These are phyloP conservation scores for Cichlasoma orientale DNA, from an alignment of 2,797 vertebrate genomes.

Conservation along the genomic window DNA sequence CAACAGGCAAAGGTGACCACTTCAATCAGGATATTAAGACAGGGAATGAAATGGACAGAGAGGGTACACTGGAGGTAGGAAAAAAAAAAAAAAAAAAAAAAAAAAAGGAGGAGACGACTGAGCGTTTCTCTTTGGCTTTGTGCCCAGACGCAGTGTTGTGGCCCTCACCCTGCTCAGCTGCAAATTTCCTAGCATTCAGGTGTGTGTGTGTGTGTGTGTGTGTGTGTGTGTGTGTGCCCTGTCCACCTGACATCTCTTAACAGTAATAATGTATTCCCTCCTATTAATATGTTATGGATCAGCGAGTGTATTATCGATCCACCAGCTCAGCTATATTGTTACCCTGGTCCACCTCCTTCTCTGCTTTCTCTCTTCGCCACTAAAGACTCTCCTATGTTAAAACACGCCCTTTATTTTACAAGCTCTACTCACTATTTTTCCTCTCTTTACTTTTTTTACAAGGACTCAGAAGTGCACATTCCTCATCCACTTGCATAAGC, in stretches of 20 bases:
- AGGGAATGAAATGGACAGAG: constrained; percentile 65
- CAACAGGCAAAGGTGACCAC: constrained; percentile 70
- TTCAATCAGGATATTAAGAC: constrained; percentile 78
- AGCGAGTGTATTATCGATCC: constrained; percentile 66
- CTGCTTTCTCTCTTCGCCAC: constrained; percentile 11
- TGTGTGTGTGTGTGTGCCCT: background rate
- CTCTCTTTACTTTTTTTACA: background rate
- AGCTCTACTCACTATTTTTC: background rate
- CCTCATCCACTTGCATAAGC: background rate
- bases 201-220: background rate
- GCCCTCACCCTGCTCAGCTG: constrained; percentile 61
- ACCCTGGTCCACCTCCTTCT: constrained; percentile 1
- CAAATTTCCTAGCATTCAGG: constrained; percentile 44
- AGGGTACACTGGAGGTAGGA: constrained; percentile 12
- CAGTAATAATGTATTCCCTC: constrained; percentile 76
- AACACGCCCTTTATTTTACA: background rate
- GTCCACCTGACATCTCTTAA: constrained; percentile 69
- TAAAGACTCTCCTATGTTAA: background rate
- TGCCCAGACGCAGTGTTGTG: constrained; percentile 60
- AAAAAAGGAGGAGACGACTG: background rate
- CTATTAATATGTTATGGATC: constrained; percentile 75
- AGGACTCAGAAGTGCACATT: background rate
- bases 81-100: background rate
- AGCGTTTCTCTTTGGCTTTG: constrained; percentile 48
- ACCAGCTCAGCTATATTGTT: constrained; percentile 47